Evolutionary conservation across 2,888 invertebrate species (phyloP), one percentile per base, ranked within the genome.

Genomic region (Ornithoptera priamus): DNA sequence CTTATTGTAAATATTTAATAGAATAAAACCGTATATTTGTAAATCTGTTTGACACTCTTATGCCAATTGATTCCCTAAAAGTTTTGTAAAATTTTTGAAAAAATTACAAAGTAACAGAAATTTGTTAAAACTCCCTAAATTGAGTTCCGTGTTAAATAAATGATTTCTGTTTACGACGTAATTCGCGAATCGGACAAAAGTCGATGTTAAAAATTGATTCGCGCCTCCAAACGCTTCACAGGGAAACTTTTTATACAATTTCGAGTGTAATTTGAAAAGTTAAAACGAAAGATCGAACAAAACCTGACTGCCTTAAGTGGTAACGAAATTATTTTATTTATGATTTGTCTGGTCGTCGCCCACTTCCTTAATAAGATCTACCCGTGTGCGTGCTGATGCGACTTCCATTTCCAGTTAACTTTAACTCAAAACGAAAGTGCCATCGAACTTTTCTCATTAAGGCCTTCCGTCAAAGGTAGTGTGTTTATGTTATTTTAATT

Each of bases 401-500:
- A 64, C 64, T 68, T 64, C 90, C 87, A 89, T 69, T 61, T 69
- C 50, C 67, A 63, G 63, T 60, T 88, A 90, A 90, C 85, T 91
- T 91, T 83, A 84, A 87, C 85, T 90, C 75, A 86, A 88, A 90
- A 89, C 88, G 87, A 85, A 87, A 90, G 89, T 88, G 85, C 87
- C 84, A 89, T 89, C 85, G 85, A 92, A 92, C 87, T 92, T 92
- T 92, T 92, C 90, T 91, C 92, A 92, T 92, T 91, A 92, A 92
- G 86, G 85, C 81, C 86, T 87, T 83, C 85, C 87, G 85, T 90
- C 88, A 89, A 90, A 90, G 90, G 90, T 90, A 75, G 78, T 79
- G 85, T 89, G 86, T 89, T 90, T 90, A 89, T 86, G 84, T 89
- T 89, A 90, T 90, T 90, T 90, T 87, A 87, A 88, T 86, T 85